Conservation (phyloP, 2,888 invertebrate species). For the Ichneumon xanthorius region DNA sequence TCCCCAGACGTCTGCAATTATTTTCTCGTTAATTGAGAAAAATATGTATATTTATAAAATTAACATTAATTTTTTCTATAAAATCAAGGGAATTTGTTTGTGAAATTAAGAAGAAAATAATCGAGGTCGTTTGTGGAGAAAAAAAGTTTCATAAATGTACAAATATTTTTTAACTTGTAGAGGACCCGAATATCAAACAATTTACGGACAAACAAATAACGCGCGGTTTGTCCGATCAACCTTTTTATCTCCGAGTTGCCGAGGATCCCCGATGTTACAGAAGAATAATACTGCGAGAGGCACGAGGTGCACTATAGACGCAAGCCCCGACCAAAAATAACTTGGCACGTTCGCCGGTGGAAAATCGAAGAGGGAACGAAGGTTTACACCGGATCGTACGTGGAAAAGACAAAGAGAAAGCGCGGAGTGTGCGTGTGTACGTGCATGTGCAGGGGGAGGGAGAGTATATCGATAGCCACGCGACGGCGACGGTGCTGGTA, state of each 20-base stretch:
- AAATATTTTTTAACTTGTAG: too few relatives aligned
- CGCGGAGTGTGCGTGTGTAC: neutral
- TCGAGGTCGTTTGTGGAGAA: too few relatives aligned
- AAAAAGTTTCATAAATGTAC: too few relatives aligned
- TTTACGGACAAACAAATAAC: neutral
- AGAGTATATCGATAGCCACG: conserved; percentile 45
- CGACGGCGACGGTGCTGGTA: conserved; percentile 31
- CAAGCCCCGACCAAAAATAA: conserved; percentile 34
- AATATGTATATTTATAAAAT: too few relatives aligned
- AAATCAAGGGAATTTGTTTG: too few relatives aligned
- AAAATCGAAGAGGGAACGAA: conserved; percentile 51
- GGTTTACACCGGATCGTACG: neutral
- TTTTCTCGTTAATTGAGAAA: too few relatives aligned
- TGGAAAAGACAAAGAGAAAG: conserved; percentile 18
- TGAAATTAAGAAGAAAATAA: too few relatives aligned
- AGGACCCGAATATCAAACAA: neutral
- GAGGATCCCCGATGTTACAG: conserved; percentile 7
- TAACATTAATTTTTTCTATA: too few relatives aligned
- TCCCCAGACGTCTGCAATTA: too few relatives aligned
- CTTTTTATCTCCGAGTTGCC: conserved; percentile 11
- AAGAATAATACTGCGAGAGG: conserved; percentile 17
- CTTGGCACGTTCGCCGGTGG: conserved; percentile 46
- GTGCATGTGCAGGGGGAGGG: neutral
- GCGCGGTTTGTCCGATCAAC: neutral
- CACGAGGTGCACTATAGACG: neutral